These are phyloP conservation scores for Hymenopus coronatus DNA, from an alignment of 2,888 invertebrate species.

Conservation along the genomic window DNA sequence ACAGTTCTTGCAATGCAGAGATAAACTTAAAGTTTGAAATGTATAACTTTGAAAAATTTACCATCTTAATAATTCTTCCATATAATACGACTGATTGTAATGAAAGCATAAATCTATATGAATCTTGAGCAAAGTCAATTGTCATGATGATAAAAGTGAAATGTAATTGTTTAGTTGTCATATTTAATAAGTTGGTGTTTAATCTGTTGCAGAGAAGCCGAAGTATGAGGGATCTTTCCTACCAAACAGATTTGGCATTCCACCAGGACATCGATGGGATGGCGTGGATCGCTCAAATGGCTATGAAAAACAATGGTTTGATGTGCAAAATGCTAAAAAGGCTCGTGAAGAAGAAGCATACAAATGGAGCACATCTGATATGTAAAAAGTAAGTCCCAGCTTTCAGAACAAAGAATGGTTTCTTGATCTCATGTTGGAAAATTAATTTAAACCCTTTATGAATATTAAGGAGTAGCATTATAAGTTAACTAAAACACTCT, in stretches of 20 bases:
- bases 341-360: constrained; percentile 84
- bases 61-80: too few relatives aligned
- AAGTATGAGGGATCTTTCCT: constrained; percentile 80
- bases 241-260: constrained; percentile 88
- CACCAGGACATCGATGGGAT: constrained; percentile 96
- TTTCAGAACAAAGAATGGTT: not conserved
- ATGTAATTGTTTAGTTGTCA: not conserved
- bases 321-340: constrained; percentile 67
- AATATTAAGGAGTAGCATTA: not conserved
- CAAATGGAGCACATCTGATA: constrained; percentile 92
- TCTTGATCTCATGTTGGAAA: too few relatives aligned
- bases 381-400: constrained; percentile 56
- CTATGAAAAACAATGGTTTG: constrained; percentile 87
- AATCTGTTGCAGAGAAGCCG: constrained; percentile 56
- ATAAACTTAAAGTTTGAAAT: too few relatives aligned
- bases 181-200: not conserved
- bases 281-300: constrained; percentile 97
- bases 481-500: not conserved
- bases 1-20: too few relatives aligned
- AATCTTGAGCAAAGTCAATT: too few relatives aligned
- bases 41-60: too few relatives aligned
- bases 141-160: not conserved
- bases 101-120: too few relatives aligned
- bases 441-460: too few relatives aligned
- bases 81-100: too few relatives aligned